These are phyloP conservation scores for Mechanitis messenoides DNA, from an alignment of 2,888 invertebrate genomes.

Conservation along the genomic window DNA sequence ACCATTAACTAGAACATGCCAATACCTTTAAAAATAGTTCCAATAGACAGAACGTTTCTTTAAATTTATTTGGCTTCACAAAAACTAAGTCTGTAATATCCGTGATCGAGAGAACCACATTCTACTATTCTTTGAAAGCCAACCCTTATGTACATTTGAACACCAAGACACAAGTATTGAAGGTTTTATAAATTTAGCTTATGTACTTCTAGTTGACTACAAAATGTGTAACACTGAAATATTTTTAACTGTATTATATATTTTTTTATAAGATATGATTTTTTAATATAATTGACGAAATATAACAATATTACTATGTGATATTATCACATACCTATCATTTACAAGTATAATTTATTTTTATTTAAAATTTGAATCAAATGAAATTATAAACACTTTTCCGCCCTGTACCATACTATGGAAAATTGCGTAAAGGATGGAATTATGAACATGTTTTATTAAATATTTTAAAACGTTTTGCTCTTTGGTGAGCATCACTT, in stretches of 20 bases:
- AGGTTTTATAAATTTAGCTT: too few relatives aligned
- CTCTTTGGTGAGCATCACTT: neutral
- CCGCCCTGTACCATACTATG: neutral
- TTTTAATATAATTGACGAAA: too few relatives aligned
- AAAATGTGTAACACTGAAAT: too few relatives aligned
- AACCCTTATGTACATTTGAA: conserved; percentile 26
- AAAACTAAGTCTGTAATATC: conserved; percentile 24
- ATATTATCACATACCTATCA: too few relatives aligned
- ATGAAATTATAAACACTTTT: neutral
- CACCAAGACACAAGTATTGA: neutral
- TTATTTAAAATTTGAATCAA: too few relatives aligned
- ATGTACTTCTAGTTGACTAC: too few relatives aligned
- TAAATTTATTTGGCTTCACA: conserved; percentile 20
- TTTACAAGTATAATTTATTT: too few relatives aligned
- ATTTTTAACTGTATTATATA: too few relatives aligned
- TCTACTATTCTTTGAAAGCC: conserved; percentile 23
- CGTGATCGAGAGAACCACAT: conserved; percentile 20
- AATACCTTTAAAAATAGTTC: neutral
- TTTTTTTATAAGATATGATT: too few relatives aligned
- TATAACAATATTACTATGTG: too few relatives aligned
- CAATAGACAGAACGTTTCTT: conserved; percentile 21
- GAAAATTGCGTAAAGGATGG: neutral
- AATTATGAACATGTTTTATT: conserved; percentile 1
- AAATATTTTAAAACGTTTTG: neutral
- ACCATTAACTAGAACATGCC: too few relatives aligned